Conservation (phyloP, 2,797 vertebrate species). For the Ceryle rudis region DNA sequence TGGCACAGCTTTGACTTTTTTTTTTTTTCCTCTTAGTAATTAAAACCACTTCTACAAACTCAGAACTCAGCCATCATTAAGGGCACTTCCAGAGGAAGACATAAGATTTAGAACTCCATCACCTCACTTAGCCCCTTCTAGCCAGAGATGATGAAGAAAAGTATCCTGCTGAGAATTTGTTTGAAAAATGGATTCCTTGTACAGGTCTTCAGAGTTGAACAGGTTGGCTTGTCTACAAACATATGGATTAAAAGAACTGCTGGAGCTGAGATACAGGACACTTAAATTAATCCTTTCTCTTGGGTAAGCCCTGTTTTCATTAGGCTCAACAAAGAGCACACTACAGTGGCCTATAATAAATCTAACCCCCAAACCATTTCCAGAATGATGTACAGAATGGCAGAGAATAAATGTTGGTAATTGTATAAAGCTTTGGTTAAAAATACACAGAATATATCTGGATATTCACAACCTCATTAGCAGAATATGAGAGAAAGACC, state of each 20-base stretch:
- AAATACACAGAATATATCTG: not conserved
- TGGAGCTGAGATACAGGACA: not conserved
- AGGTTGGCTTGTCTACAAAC: constrained; percentile 41
- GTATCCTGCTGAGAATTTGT: constrained; percentile 16
- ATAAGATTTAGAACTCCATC: not conserved
- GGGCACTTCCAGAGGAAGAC: constrained; percentile 8
- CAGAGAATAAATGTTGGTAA: not conserved
- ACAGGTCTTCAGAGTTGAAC: not conserved
- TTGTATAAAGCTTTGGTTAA: not conserved
- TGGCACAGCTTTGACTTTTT: constrained; percentile 10
- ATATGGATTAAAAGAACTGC: constrained; percentile 28
- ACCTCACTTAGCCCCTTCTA: constrained; percentile 13
- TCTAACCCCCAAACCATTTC: not conserved
- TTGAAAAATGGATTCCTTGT: constrained; percentile 14
- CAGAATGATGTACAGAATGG: not conserved
- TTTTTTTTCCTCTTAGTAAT: constrained; percentile 16
- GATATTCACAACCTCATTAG: not conserved
- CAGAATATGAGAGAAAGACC: not conserved
- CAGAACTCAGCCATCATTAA: not conserved
- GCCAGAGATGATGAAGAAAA: constrained; percentile 34
- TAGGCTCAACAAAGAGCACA: not conserved
- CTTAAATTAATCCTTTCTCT: constrained; percentile 29
- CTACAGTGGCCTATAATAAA: not conserved
- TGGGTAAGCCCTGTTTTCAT: constrained; percentile 33
- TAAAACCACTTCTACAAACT: constrained; percentile 53